These are phyloP conservation scores for Ursus arctos DNA, from an alignment of 2,113 vertebrate species.

Conservation along the genomic window DNA sequence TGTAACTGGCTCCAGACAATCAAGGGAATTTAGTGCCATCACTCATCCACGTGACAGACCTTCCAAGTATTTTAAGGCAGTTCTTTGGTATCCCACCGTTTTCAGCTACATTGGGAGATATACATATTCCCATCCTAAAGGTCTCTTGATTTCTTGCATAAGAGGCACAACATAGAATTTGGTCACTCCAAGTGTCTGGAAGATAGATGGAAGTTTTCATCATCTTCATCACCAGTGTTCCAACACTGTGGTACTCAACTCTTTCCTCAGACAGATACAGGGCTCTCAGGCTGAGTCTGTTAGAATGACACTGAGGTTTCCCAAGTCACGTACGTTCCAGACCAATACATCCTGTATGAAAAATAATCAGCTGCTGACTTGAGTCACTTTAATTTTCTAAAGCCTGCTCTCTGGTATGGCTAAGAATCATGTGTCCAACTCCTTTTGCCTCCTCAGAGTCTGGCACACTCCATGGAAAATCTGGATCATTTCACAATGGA, in stretches of 20 bases:
- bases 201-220: neutral
- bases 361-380: neutral
- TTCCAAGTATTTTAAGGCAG: neutral
- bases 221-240: neutral
- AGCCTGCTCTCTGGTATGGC: neutral
- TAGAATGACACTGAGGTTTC: neutral
- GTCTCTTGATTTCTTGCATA: neutral
- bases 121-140: neutral
- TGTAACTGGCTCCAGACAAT: neutral
- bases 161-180: neutral
- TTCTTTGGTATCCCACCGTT: neutral
- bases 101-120: neutral
- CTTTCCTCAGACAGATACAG: too few species aligned
- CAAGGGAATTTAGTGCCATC: neutral
- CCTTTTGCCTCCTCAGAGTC: neutral
- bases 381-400: neutral
- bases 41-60: neutral
- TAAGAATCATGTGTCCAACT: neutral
- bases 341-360: neutral
- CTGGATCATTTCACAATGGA: neutral
- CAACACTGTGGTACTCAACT: neutral
- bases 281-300: neutral
- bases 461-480: slow-evolving; percentile 55
- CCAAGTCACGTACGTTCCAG: neutral
- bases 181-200: neutral